Evolutionary conservation across 1,140 invertebrate genomes (phyloP), one percentile per base, ranked within the genome.

Genomic region (Condylostylus longicornis): DNA sequence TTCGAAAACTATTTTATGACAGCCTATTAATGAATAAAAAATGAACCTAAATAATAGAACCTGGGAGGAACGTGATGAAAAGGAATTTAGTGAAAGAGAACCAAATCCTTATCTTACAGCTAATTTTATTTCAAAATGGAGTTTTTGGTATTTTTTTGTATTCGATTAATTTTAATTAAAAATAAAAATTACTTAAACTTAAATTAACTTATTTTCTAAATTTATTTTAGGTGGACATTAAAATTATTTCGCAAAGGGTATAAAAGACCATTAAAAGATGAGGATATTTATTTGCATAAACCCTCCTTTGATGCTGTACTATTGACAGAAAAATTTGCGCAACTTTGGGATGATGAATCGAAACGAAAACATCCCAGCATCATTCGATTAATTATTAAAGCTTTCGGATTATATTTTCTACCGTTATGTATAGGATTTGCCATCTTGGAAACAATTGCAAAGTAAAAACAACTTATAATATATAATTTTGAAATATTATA

Each of bases 301-400:
- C 50, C 58, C 12, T 50, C 49, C 3, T 53, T 69, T 37, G 51
- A 60, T 27, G 65, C 66, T 6, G 53, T 57, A 33, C 37, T 56
- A 61, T 47, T 61, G 0, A 56, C 61, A 14, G 38, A 45, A 19
- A 33, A 22, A 2, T 65, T 72, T 32, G 59, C 81, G 46, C 70
- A 70, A 42, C 48, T 69, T 20, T 72, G 69, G 69, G 66, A 70
- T 23, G 55, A 65, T 40, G 58, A 59, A 37, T 42, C 72, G 22
- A 58, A 67, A 47, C 61, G 62, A 33, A 35, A 58, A 14, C 49
- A 48, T n/a, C 66, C 69, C 20, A 69, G 54, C 46, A 44, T 71
- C 3, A 38, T 70, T 25, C 65, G 64, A 42, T 69, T 75, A n/a
- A 75, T 77, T 42, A 60, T 75, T 29, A 63, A 64, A 43, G 72